These are phyloP conservation scores for Phaedon cochleariae DNA, from an alignment of 2,888 invertebrate species.

Conservation along the genomic window DNA sequence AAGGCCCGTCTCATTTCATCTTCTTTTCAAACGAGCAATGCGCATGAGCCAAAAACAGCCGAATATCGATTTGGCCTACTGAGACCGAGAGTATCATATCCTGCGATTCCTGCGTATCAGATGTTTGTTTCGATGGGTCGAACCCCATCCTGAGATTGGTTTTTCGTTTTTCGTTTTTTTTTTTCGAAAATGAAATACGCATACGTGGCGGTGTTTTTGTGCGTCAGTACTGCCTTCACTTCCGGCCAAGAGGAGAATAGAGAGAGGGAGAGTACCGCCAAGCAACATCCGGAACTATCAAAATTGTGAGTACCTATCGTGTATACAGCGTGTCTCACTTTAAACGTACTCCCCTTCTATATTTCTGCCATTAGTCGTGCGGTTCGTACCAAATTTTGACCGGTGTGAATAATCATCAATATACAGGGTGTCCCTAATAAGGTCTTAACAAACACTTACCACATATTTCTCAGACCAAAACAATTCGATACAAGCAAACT, in stretches of 20 bases:
- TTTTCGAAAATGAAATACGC: constrained; percentile 39
- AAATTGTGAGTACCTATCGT: constrained; percentile 49
- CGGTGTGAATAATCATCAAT: no score
- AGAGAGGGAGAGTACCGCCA: constrained; percentile 41
- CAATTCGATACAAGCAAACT: no score
- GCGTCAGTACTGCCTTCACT: constrained; percentile 37
- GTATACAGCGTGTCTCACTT: neutral
- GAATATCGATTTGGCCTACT: constrained; percentile 33
- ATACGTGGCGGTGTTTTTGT: constrained; percentile 42
- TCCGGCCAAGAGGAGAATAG: constrained; percentile 41
- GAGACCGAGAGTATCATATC: neutral
- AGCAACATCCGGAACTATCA: constrained; percentile 53
- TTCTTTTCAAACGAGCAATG: no score
- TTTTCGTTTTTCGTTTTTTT: constrained; percentile 9
- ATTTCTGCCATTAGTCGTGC: no score
- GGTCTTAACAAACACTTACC: no score
- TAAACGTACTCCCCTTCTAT: neutral
- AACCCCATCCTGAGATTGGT: neutral
- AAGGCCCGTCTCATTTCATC: neutral
- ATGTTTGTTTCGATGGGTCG: constrained; percentile 12
- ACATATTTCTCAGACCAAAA: no score
- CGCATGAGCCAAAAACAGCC: constrained; percentile 24
- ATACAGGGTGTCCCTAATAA: no score
- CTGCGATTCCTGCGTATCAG: neutral
- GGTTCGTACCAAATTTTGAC: no score